A percentile compares a stretch with the other conserved stretches of the same genome.
Evolutionary conservation across 1,140 invertebrate genomes (phyloP).

Genomic region (Drosophila melanogaster): DNA sequence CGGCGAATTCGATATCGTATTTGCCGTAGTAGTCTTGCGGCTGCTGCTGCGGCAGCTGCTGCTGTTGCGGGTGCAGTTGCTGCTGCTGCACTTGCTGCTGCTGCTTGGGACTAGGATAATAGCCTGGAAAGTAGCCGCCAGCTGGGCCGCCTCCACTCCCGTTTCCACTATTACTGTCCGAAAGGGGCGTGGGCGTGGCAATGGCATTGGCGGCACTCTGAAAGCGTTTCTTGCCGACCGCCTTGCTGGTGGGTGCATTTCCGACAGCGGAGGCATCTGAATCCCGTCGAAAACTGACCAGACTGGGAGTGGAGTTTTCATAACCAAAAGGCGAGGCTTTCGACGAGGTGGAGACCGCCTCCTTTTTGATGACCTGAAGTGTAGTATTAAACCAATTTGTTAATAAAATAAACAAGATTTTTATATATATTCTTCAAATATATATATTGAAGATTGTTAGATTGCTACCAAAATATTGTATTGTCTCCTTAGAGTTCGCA

Average conservation of each 20-base stretch:
- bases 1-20: slow-evolving; percentile 81
- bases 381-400: background rate
- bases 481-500: too few relatives aligned
- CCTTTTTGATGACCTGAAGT: slow-evolving; percentile 77
- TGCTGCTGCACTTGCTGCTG: slow-evolving; percentile 57
- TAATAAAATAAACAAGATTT: background rate
- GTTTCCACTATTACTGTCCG: slow-evolving; percentile 23
- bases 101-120: slow-evolving; percentile 72
- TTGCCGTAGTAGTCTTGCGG: slow-evolving; percentile 80
- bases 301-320: slow-evolving; percentile 61
- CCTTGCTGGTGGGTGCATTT: slow-evolving; percentile 47
- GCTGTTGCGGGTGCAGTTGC: slow-evolving; percentile 50
- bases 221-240: slow-evolving; percentile 64
- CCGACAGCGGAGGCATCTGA: slow-evolving; percentile 55
- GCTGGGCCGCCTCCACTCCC: slow-evolving; percentile 18
- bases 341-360: slow-evolving; percentile 80
- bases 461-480: too few relatives aligned
- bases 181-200: slow-evolving; percentile 49
- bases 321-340: slow-evolving; percentile 77
- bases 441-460: too few relatives aligned
- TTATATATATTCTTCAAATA: too few relatives aligned
- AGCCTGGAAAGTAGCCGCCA: slow-evolving; percentile 67
- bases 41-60: slow-evolving; percentile 61
- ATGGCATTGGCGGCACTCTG: slow-evolving; percentile 60
- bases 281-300: slow-evolving; percentile 73